A percentile compares a stretch with the other conserved stretches of the same genome.
Conservation (phyloP, 23 tunicate species). For the Corella eumyota region DNA sequence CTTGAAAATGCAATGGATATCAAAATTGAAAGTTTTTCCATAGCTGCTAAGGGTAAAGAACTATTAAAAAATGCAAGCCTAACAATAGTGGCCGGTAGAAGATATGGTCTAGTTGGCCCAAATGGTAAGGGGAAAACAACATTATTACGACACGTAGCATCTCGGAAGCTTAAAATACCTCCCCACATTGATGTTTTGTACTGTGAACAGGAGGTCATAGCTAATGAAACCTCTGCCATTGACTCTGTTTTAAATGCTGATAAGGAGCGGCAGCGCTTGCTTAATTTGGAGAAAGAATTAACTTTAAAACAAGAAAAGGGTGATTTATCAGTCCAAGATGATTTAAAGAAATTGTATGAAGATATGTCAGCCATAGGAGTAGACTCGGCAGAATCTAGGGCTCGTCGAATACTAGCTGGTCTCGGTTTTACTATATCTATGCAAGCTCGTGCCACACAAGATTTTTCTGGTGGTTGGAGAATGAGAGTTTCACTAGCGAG, state of each 20-base stretch:
- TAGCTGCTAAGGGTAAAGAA: conserved; percentile 97
- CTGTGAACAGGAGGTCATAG: conserved; percentile 97
- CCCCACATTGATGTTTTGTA: conserved; percentile 89
- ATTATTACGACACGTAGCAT: conserved; percentile 77
- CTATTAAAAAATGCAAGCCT: conserved; percentile 86
- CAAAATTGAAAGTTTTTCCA: conserved; percentile 89
- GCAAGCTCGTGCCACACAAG: conserved; percentile 84
- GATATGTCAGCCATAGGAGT: conserved; percentile 93
- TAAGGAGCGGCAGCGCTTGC: conserved; percentile 46
- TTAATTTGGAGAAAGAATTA: conserved; percentile 60
- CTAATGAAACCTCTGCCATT: conserved; percentile 85
- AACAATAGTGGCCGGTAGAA: conserved; percentile 81
- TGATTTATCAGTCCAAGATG: conserved; percentile 76
- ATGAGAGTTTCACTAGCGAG: conserved; percentile 99
- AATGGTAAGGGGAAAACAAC: conserved; percentile 99
- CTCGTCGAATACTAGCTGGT: conserved; percentile 92
- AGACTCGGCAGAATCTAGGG: conserved; percentile 89
- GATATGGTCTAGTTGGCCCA: conserved; percentile 98
- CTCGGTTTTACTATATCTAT: conserved; percentile 86
- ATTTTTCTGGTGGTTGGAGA: conserved; percentile 99
- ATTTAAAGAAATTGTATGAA: conserved; percentile 81
- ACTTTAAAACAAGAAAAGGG: conserved; percentile 56
- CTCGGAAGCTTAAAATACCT: conserved; percentile 74
- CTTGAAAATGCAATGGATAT: conserved; percentile 68
- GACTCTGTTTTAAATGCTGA: conserved; percentile 94